phyloP scores from a whole-genome alignment of 2,888 invertebrate genomes.

The Pecten maximus region DNA sequence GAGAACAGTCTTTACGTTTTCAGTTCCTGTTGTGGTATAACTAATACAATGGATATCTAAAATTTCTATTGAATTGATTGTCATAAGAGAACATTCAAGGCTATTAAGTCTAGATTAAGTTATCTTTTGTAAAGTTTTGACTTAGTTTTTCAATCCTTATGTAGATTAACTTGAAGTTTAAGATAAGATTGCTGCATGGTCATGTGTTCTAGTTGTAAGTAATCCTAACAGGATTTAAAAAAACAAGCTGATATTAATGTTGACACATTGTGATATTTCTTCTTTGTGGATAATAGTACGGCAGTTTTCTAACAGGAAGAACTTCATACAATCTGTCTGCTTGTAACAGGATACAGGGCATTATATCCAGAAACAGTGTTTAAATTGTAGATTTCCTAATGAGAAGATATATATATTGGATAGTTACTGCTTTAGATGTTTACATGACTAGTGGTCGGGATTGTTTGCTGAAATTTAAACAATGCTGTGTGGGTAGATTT shows the following conservation, averaged over 20 bases:
- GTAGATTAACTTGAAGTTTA: constrained; percentile 11
- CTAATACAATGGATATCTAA: background rate
- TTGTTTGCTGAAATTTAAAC: background rate
- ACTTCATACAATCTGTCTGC: background rate
- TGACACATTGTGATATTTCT: background rate
- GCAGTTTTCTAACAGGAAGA: constrained; percentile 2
- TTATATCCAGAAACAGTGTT: background rate
- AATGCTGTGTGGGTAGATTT: background rate
- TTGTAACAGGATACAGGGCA: background rate
- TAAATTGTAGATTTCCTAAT: background rate
- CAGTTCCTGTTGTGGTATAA: background rate
- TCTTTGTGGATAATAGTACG: background rate
- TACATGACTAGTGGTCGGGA: background rate
- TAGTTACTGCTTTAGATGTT: background rate
- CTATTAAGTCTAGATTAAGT: background rate
- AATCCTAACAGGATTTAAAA: background rate
- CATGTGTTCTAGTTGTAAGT: background rate
- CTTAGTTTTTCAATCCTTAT: background rate
- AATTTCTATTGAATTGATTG: background rate
- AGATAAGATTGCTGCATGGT: background rate
- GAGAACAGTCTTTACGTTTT: background rate
- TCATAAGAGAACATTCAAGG: background rate
- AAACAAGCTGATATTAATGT: background rate
- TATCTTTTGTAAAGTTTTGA: constrained; percentile 17
- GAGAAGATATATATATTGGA: background rate